Conservation (phyloP, 2,113 vertebrate species). For the Cygnus atratus region DNA sequence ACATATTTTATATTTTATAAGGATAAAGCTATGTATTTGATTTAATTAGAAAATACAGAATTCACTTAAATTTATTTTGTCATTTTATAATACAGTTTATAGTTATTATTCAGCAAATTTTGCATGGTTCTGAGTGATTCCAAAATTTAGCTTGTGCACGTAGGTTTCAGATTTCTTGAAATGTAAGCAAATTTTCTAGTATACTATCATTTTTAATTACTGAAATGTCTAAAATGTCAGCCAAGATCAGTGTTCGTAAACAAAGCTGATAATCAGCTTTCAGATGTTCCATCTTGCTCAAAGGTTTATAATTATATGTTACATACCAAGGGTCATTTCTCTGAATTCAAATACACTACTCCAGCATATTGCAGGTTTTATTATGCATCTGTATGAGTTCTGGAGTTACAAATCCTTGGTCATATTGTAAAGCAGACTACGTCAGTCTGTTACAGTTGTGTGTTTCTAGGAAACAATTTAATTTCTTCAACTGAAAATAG, state of each 20-base stretch:
- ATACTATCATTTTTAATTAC: background rate
- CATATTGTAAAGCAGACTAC: background rate
- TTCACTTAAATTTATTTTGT: background rate
- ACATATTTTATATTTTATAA: background rate
- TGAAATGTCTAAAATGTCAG: background rate
- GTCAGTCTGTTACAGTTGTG: background rate
- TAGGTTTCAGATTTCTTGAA: background rate
- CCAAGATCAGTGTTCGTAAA: background rate
- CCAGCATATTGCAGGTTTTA: background rate
- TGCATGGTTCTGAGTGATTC: background rate
- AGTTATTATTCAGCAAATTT: background rate
- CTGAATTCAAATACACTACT: rapidly evolving
- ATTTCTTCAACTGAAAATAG: background rate
- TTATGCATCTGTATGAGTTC: background rate
- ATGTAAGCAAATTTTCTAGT: background rate
- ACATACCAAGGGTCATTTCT: background rate
- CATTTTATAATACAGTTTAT: background rate
- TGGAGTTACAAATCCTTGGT: background rate
- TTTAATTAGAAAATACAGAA: background rate
- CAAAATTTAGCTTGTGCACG: background rate
- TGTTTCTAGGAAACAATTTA: background rate
- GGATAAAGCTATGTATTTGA: background rate
- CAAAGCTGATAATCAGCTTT: background rate
- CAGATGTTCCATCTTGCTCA: background rate
- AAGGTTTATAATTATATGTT: background rate